Base-by-base conservation (phyloP, 2,888 invertebrate species). In the Acrobasis suavella region DNA sequence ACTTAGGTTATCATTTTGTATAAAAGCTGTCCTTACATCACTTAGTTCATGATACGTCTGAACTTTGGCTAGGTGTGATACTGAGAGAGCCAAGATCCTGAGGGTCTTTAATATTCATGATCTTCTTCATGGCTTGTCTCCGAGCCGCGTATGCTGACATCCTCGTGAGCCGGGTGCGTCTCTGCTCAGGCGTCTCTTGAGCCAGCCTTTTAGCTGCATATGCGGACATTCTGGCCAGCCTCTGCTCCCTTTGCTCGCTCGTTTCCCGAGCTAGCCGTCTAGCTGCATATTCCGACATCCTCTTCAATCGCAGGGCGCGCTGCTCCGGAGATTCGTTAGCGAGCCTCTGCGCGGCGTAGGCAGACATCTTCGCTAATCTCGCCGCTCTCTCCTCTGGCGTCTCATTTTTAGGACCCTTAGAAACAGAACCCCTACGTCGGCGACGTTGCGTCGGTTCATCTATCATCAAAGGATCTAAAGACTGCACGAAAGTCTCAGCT, bases 281-380 rank as follows among this genome's bases (percentile, higher is more conserved):
- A 0, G 92, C 90, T 10, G 92, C 87, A 71, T 92, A 92, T 63
- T 88, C 87, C 0, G 92, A 92, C 92, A 92, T 92, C 17, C 91
- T 84, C 65, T 80, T 84, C 0, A 92, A 79, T 39, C 92, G 78
- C 10, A 66, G 16, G 1, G 87, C 83, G 1, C 92, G 83, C 71
- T 90, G 89, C 15, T 86, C 88, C 2, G 89, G 85, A 15, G 85
- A 80, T 74, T 92, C 91, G 56, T 85, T 89, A 0, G 91, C 91
- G 16, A 92, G 80, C 60, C 91, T 80, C 63, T 83, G 84, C 1
- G 91, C 89, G n/a, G 91, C 88, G 64, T 91, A 91, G 2, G 90
- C 89, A 0, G 91, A 91, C 91, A 91, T 91, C 70, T 86, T 89
- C 2, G 90, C 85, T 17, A 91, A 72, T 8, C 91, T 82, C 50